phyloP scores from a whole-genome alignment of 1,140 invertebrate genomes.

The Neuroterus valhalla region DNA sequence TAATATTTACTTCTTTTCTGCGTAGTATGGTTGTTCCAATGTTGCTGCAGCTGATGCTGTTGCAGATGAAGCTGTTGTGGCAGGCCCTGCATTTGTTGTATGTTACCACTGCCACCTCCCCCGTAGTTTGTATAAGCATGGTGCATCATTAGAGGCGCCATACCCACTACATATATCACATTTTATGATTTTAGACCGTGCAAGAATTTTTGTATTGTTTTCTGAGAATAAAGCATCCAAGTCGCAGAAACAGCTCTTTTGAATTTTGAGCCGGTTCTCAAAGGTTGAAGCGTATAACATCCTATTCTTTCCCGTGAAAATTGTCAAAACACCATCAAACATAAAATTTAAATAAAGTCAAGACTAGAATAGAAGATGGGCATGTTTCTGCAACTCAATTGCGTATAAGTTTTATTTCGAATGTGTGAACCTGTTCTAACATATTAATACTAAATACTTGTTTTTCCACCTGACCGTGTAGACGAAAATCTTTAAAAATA shows the following conservation, averaged over 20 bases:
- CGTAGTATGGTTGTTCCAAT: slow-evolving; percentile 77
- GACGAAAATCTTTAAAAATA: slow-evolving; percentile 30
- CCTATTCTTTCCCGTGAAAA: background rate
- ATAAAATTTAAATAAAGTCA: background rate
- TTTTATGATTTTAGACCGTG: slow-evolving; percentile 70
- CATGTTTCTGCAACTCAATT: slow-evolving; percentile 49
- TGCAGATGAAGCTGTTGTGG: slow-evolving; percentile 72
- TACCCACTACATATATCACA: slow-evolving; percentile 75
- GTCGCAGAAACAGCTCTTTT: slow-evolving; percentile 54
- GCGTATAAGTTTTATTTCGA: slow-evolving; percentile 22
- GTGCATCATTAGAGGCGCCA: slow-evolving; percentile 77
- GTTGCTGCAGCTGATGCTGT: slow-evolving; percentile 77
- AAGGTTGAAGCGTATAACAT: too few relatives aligned
- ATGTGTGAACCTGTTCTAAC: slow-evolving; percentile 39
- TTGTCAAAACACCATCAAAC: background rate
- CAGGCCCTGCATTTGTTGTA: slow-evolving; percentile 77
- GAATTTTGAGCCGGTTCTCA: slow-evolving; percentile 30
- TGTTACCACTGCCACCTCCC: slow-evolving; percentile 76
- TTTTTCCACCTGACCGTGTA: slow-evolving; percentile 20
- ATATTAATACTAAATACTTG: slow-evolving; percentile 37
- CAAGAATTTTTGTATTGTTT: slow-evolving; percentile 48
- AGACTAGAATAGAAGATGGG: slow-evolving; percentile 3
- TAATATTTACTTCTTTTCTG: slow-evolving; percentile 77
- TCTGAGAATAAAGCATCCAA: slow-evolving; percentile 55
- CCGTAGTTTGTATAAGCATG: slow-evolving; percentile 79